phyloP scores from a whole-genome alignment of 2,797 vertebrate species.

The Crenichthys baileyi region DNA sequence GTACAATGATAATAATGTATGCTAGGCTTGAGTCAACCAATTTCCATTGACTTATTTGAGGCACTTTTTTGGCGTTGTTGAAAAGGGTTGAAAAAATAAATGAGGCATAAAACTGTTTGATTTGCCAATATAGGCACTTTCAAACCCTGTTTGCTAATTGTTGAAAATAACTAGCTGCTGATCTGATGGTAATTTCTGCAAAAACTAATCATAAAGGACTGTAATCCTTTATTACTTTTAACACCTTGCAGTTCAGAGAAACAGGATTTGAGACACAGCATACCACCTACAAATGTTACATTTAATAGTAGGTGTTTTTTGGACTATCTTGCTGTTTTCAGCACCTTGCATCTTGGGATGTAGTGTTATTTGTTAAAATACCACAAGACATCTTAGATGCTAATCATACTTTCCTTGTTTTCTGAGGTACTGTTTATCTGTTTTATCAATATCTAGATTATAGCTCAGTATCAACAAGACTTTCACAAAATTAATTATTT shows the following conservation, averaged over 20 bases:
- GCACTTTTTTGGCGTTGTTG: not conserved
- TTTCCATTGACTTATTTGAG: not conserved
- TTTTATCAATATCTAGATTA: not conserved
- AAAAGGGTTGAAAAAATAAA: not conserved
- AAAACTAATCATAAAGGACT: not conserved
- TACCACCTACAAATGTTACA: slow-evolving; percentile 1
- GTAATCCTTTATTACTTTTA: not conserved
- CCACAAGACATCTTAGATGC: not conserved
- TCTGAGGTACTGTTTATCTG: not conserved
- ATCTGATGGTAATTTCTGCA: not conserved
- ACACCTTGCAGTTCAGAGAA: not conserved
- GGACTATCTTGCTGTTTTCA: not conserved
- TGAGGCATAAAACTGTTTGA: no score
- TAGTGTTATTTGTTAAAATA: not conserved
- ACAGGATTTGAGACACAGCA: slow-evolving; percentile 1
- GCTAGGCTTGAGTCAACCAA: not conserved
- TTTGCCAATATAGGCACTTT: not conserved
- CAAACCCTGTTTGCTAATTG: not conserved
- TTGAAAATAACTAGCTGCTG: not conserved
- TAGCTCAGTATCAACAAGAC: not conserved
- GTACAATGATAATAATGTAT: not conserved
- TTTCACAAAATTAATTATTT: not conserved
- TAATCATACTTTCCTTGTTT: not conserved
- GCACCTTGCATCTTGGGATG: not conserved
- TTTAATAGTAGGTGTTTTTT: slow-evolving; percentile 2